Evolutionary conservation across 2,113 vertebrate species (phyloP), one percentile per base, ranked within the genome.

Genomic region (Sinosuthora webbiana): DNA sequence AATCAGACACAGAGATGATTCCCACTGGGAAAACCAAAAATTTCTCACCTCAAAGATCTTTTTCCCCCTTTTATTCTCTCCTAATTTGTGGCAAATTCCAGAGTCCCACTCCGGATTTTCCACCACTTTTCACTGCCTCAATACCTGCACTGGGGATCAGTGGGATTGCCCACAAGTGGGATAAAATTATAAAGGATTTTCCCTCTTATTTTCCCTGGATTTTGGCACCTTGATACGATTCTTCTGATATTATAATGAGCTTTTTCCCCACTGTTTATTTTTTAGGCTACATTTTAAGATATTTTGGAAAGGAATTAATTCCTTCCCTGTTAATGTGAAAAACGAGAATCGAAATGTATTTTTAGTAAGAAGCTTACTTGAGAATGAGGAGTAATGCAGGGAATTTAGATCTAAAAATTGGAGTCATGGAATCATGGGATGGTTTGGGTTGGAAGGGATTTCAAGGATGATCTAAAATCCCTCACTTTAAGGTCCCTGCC

Each of bases 41-140:
- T 1, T 24, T 60, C n/a, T 31, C 37, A 19, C 31, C 37, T 44
- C 3, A 4, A 13, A 19, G 24, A 6, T 0, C 1, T 50, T 83
- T 42, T 60, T 2, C 7, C 3, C 6, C 12, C 1, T 10, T 19
- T 63, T 60, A 16, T 50, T 50, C 25, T 62, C 45, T 24, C 45
- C 37, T 2, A 5, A 42, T 16, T 2, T 7, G 19, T 15, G 44
- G 11, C 18, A 59, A 15, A 82, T 82, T 24, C 55, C 79, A 60
- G 44, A 70, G 3, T 30, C 37, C 30, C 55, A 19, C 44, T 42
- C 24, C 67, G 25, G 2, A 20, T 41, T 42, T 50, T 42, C 55
- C 55, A 18, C 11, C 7, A 4, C 24, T 59, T 59, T 7, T 15
- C 30, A n/a, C 18, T 50, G 44, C 10, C 60, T 28, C 71, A 8